Evolutionary conservation across 2,888 invertebrate species (phyloP), one percentile per base, ranked within the genome.

Genomic region (Pollenia griseotomentosa): DNA sequence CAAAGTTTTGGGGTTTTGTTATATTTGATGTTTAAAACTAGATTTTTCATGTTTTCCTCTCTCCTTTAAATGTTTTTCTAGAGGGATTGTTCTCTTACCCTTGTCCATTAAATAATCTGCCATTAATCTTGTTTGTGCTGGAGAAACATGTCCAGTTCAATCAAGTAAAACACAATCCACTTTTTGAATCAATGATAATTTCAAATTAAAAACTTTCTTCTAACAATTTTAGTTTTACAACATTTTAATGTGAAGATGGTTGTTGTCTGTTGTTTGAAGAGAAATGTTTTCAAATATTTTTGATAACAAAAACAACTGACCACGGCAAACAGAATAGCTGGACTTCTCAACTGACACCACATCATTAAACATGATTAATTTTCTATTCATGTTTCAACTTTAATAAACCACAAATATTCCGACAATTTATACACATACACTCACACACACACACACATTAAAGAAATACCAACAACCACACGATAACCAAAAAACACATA

Each of bases 281-380:
- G 46, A 2, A 40, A 53, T 51, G 51, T 53, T 40, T 14, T 53
- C 51, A 70, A 51, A 51, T 53, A 46, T 4, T 65, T 44, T 44
- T 33, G 33, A 5, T 19, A 10, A 14, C 19, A 19, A 19, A 19
- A 16, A 19, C 42, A 71, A 70, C 11, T 55, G 73, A 75, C 63
- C 63, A 44, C 63, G 44, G 42, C 6, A 14, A 46, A 11, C 8
- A 48, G 23, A 46, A 46, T 7, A 8, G 33, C 2, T 16, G n/a
- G 7, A 23, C 4, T 44, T 8, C 12, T 11, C 7, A 9, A 63
- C 16, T 77, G 55, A 4, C 8, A 51, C 61, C 51, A 63, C 61
- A 75, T 82, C 66, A 74, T 79, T 74, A 80, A 55, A 80, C 23
- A 75, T 63, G 74, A 85, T 75, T 75, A 85, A 80, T 85, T 63